Evolutionary conservation across 2,797 vertebrate genomes (phyloP).

Genomic region (Pangasius sanitwongsei): DNA sequence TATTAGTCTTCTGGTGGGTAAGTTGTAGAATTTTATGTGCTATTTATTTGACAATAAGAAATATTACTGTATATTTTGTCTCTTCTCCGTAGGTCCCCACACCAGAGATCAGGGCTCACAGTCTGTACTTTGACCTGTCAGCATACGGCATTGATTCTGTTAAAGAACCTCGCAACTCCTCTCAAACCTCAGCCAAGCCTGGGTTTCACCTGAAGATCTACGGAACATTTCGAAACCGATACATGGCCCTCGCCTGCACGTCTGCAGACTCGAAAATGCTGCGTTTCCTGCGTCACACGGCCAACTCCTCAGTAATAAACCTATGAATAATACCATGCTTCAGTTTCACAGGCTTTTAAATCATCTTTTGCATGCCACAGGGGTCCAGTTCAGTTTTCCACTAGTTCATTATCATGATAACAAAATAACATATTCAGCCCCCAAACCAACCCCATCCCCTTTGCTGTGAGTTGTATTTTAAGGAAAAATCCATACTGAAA

Average conservation of each 20-base stretch:
- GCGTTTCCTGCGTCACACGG: slow-evolving; percentile 77
- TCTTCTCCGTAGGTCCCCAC: slow-evolving; percentile 75
- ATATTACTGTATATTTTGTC: neutral
- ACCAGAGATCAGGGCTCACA: slow-evolving; percentile 81
- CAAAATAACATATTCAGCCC: neutral
- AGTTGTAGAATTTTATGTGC: neutral
- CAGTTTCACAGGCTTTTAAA: slow-evolving; percentile 6
- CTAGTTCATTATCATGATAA: slow-evolving; percentile 6
- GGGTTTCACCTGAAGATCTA: slow-evolving; percentile 85
- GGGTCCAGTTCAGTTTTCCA: neutral
- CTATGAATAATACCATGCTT: neutral
- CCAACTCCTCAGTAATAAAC: slow-evolving; percentile 78
- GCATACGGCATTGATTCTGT: slow-evolving; percentile 77
- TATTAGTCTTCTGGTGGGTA: neutral
- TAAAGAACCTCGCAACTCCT: slow-evolving; percentile 65
- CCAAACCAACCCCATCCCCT: neutral
- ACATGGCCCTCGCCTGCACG: slow-evolving; percentile 79
- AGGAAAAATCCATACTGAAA: neutral
- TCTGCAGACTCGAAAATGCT: slow-evolving; percentile 79
- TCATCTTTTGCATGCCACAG: neutral
- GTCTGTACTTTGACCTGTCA: slow-evolving; percentile 81
- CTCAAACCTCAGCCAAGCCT: slow-evolving; percentile 63
- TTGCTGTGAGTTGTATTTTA: neutral
- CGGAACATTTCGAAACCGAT: slow-evolving; percentile 80
- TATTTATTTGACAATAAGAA: neutral